These are phyloP conservation scores for Drosophila meridiana DNA, from an alignment of 2,888 invertebrate species.

Conservation along the genomic window DNA sequence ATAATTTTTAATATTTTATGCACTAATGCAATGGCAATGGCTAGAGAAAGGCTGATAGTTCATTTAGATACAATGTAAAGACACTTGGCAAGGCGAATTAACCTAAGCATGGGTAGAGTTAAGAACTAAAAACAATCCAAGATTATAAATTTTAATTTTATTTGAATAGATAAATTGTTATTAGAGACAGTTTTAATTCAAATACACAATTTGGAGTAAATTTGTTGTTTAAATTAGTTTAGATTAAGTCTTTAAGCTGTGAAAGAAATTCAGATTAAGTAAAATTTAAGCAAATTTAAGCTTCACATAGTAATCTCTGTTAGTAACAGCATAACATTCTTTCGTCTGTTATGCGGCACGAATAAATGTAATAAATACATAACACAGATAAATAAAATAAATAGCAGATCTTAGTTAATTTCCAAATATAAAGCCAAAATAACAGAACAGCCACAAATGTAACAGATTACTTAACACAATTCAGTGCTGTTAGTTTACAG, in stretches of 20 bases:
- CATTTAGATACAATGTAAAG: too few species aligned
- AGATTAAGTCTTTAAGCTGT: neutral
- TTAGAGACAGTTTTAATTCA: neutral
- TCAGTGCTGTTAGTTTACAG: neutral
- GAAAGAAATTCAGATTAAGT: neutral
- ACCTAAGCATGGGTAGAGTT: neutral
- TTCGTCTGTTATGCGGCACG: neutral
- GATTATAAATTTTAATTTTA: neutral
- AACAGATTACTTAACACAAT: neutral
- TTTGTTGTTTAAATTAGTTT: neutral
- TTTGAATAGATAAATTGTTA: neutral
- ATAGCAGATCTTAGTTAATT: neutral
- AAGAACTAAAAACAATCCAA: neutral
- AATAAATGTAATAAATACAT: too few species aligned
- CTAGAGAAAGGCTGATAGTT: neutral
- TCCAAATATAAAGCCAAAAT: neutral
- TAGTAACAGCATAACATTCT: neutral
- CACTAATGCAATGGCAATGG: neutral
- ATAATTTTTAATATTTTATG: conserved; percentile 11
- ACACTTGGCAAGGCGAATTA: neutral
- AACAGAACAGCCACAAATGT: neutral
- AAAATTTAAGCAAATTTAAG: neutral
- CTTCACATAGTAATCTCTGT: neutral
- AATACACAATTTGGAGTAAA: neutral
- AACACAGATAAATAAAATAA: too few species aligned